phyloP scores from a whole-genome alignment of 2,888 invertebrate genomes.

The Hydriomena furcata region DNA sequence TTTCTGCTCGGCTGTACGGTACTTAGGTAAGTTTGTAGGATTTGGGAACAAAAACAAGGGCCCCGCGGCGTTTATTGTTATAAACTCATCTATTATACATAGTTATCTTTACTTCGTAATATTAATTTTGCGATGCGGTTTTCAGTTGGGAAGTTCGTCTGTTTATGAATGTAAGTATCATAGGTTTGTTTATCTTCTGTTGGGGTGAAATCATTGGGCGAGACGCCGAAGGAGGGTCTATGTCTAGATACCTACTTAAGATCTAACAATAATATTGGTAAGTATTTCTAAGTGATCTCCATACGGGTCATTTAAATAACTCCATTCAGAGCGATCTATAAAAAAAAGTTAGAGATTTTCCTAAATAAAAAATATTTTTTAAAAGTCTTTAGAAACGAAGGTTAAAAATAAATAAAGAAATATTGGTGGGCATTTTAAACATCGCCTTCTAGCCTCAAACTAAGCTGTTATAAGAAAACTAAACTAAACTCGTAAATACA shows the following conservation, averaged over 20 bases:
- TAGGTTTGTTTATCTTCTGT: constrained; percentile 27
- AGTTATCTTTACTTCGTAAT: constrained; percentile 45
- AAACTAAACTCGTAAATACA: too few species aligned
- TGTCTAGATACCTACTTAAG: background rate
- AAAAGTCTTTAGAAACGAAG: too few species aligned
- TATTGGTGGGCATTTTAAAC: too few species aligned
- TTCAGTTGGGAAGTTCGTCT: constrained; percentile 38
- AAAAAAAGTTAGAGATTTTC: too few species aligned
- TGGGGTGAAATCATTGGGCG: background rate
- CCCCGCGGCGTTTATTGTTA: constrained; percentile 64
- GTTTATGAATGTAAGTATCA: constrained; percentile 30
- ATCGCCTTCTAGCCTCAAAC: too few species aligned
- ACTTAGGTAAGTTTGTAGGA: constrained; percentile 45
- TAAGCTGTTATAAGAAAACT: too few species aligned
- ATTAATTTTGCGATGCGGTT: constrained; percentile 62
- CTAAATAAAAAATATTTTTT: too few species aligned
- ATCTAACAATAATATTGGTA: too few species aligned
- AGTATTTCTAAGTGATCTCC: too few species aligned
- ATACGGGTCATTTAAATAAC: too few species aligned
- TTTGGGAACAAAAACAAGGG: constrained; percentile 65
- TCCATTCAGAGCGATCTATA: too few species aligned
- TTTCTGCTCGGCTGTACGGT: constrained; percentile 8
- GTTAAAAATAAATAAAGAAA: too few species aligned
- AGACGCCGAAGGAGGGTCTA: background rate
- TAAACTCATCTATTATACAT: constrained; percentile 60